Base-by-base conservation (phyloP, 2,888 invertebrate genomes). In the Nemotelus pantherinus region DNA sequence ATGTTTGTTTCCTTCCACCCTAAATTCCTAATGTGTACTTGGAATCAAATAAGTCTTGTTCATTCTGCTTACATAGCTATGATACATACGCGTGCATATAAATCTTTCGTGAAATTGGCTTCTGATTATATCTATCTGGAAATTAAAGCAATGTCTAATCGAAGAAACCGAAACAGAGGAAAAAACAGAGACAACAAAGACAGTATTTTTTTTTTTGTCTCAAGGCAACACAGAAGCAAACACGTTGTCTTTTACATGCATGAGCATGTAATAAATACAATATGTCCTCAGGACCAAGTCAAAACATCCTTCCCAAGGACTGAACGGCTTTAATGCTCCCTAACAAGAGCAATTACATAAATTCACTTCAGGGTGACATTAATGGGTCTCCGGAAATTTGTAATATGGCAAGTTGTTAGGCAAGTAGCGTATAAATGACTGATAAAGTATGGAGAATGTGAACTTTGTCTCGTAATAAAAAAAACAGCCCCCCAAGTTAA, bases 291-390 rank as follows among this genome's bases (percentile, higher is more conserved):
- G 43, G 43, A 55, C 55, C 55, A 43, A 43, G 70, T 55, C 55
- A 43, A 44, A 70, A 55, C 9, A 70, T 70, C 25, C 43, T 70
- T 2, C 43, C 2, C 63, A 41, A 43, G 50, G 55, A 67, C 9
- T 7, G 67, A 53, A 70, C 70, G 53, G 70, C 70, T 70, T 70
- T 70, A 70, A 70, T 70, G 70, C 70, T 70, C 55, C 70, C 2
- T 70, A 70, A 70, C 70, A 70, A 70, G 53, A 70, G 70, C 70
- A 70, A 70, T 70, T 70, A 70, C 70, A 70, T 70, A 70, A 70
- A 70, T 70, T 70, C 47, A 41, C 70, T 70, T 70, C 70, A 43
- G 70, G 70, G 70, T 70, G 70, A 70, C 70, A 70, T 53, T 70
- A 70, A 70, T 70, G 70, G 70, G 41, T 43, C 50, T 70, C 55